Evolutionary conservation across 2,888 invertebrate species (phyloP), one percentile per base, ranked within the genome.

Genomic region (Horisme vitalbata): DNA sequence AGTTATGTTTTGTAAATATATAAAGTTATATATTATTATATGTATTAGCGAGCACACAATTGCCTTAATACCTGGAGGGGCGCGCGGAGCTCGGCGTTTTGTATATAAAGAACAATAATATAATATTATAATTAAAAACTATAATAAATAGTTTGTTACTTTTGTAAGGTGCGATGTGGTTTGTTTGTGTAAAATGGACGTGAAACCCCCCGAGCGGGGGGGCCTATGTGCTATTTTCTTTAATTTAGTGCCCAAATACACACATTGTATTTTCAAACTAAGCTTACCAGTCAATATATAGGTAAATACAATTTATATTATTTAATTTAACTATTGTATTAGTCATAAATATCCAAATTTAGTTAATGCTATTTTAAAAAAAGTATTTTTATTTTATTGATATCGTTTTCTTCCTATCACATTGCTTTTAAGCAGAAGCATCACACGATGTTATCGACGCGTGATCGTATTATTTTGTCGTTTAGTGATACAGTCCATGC

Each of bases 311-410:
- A 80, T 83, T 75, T 74, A 78, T 79, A 80, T 80, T 80, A 81
- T 80, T 85, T 87, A 84, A 86, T 83, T 86, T 86, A 85, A 85
- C 76, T 78, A 83, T 79, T 80, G 82, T 83, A 83, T 83, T 88
- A 89, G 88, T 89, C 88, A 89, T 88, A 83, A 88, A 83, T 83
- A 89, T 86, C 88, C 88, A 88, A 89, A 89, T 88, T 88, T 89
- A 88, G 88, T 85, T 85, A 82, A 84, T 83, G 75, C 73, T 85
- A 79, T 82, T 79, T 78, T 78, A 78, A 73, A 75, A 55, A 69
- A 71, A 66, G 73, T 69, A 72, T 74, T 71, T 77, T 77, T 74
- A 74, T 75, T 67, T 68, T 76, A 71, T 75, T 69, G 68, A 75
- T 77, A 65, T 73, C 71, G 67, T 74, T 71, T 65, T 71, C 62